Base-by-base conservation (phyloP, 2,113 vertebrate species). In the Mola mola region DNA sequence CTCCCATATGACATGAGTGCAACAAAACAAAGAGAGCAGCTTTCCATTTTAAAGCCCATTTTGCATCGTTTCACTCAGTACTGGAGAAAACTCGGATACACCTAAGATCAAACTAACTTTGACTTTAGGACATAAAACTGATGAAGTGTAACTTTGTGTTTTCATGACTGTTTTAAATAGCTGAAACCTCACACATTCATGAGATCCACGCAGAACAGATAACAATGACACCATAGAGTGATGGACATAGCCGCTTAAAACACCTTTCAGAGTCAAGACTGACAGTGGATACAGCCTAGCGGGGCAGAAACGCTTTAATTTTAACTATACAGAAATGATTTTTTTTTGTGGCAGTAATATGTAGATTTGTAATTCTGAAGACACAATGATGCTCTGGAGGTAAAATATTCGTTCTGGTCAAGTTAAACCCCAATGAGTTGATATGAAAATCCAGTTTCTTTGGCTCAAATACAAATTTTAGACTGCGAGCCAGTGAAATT, bases 401-500 rank as follows among this genome's bases (percentile, higher is more conserved):
- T 16, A 74, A 72, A 71, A 61, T 61, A 47, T 44, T 55, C 17
- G 34, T 46, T 43, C 29, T 41, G 66, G 64, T 81, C 66, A 64
- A 75, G 65, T 76, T 70, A 38, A 84, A 79, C 64, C 68, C 24
- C 19, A 71, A 58, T 51, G 53, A 63, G 28, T 34, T 25, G 42
- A 50, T n/a, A 40, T 48, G n/a, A 28, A 48, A 47, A 46, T 77
- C 58, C n/a, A 72, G 67, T 75, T 74, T 77, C n/a, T 74, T 63
- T 75, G 43, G 69, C 29, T 56, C 24, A 44, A 21, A 46, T 78
- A 59, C 31, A 60, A 49, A 64, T 48, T 19, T 78, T 26, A 28
- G 17, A 77, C 29, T 66, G 59, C 78, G 70, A 50, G 79, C 79
- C 85, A 85, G 81, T 86, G 75, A 72, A 80, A 71, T 73, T 72